Percentiles rank a stretch among this genome's conserved stretches.
phyloP scores from a whole-genome alignment of 1,140 invertebrate species.

The Varroa destructor region DNA sequence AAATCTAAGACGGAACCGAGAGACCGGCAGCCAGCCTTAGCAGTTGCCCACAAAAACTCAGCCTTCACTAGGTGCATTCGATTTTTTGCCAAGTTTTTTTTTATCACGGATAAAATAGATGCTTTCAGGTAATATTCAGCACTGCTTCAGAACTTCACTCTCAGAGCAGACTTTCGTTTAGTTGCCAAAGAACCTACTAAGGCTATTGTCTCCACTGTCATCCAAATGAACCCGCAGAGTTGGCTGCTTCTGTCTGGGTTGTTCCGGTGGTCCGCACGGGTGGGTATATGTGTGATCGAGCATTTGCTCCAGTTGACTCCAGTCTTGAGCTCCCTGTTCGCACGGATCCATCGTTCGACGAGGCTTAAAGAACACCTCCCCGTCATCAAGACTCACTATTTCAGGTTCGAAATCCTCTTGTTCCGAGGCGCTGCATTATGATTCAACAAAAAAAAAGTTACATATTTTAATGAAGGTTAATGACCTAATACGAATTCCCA shows the following conservation, averaged over 20 bases:
- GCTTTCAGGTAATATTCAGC: too few relatives aligned
- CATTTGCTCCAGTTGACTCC: slow-evolving; percentile 2
- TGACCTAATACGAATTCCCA: too few relatives aligned
- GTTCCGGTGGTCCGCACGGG: slow-evolving; percentile 7
- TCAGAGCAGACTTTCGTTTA: too few relatives aligned
- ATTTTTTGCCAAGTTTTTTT: too few relatives aligned
- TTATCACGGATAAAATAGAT: too few relatives aligned
- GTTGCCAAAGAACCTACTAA: background rate
- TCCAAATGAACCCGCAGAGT: background rate
- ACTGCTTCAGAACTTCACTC: too few relatives aligned
- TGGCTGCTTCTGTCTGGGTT: background rate
- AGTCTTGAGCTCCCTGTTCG: background rate
- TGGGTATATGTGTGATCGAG: slow-evolving; percentile 6
- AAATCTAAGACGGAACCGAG: too few relatives aligned
- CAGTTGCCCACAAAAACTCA: too few relatives aligned
- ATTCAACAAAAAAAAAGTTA: background rate
- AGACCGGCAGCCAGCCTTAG: too few relatives aligned
- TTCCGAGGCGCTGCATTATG: slow-evolving; percentile 7
- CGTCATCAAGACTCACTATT: background rate
- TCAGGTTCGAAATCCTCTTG: background rate
- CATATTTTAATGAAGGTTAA: too few relatives aligned
- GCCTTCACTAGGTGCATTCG: too few relatives aligned
- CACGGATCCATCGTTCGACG: background rate
- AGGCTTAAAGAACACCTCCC: slow-evolving; percentile 1
- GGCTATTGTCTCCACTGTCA: background rate